phyloP scores from a whole-genome alignment of 2,888 invertebrate species.

The Amiota mariae region DNA sequence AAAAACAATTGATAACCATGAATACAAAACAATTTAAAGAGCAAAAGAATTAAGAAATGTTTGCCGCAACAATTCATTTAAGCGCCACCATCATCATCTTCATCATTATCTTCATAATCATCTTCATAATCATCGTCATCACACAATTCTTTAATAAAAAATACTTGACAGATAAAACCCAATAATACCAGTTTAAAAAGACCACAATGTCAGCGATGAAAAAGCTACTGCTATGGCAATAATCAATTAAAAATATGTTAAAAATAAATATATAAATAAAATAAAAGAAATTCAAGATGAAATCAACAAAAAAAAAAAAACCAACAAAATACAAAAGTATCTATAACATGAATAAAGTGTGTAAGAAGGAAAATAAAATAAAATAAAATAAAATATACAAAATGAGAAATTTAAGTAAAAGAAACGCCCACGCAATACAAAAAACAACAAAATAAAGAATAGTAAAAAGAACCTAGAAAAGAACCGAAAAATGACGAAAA shows the following conservation, averaged over 20 bases:
- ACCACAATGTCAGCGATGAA: too few species aligned
- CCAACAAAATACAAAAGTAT: conserved; percentile 16
- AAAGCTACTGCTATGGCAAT: conserved; percentile 6
- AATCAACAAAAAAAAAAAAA: neutral
- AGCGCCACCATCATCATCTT: too few species aligned
- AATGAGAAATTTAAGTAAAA: neutral
- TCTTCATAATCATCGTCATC: too few species aligned
- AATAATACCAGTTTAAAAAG: too few species aligned
- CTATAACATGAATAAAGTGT: conserved; percentile 6
- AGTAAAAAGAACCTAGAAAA: neutral
- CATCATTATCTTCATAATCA: too few species aligned
- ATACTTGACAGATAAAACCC: too few species aligned
- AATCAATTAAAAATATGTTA: conserved; percentile 18
- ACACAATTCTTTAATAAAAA: too few species aligned
- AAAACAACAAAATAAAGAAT: neutral
- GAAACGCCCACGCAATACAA: conserved; percentile 12
- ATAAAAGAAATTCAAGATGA: neutral
- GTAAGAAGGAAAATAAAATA: too few species aligned
- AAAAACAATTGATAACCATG: too few species aligned
- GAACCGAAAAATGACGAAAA: neutral
- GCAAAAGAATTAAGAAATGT: too few species aligned
- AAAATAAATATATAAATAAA: neutral
- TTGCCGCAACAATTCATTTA: too few species aligned
- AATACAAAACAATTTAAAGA: too few species aligned
- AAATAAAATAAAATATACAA: neutral